phyloP scores from a whole-genome alignment of 2,888 invertebrate genomes.

The Drosophila cyrtoloma region DNA sequence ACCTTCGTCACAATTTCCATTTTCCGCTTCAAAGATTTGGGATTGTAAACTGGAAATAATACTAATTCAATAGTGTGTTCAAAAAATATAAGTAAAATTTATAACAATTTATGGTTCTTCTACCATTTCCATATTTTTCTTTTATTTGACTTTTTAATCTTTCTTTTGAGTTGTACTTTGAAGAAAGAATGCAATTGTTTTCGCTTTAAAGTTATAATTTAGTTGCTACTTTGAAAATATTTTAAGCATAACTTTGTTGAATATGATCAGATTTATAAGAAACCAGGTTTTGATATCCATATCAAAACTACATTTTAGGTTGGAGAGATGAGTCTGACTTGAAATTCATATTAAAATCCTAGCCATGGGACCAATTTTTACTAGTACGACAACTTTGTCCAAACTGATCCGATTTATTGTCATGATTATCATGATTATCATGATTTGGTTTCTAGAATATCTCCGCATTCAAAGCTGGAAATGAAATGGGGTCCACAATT shows the following conservation, averaged over 20 bases:
- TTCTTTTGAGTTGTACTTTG: neutral
- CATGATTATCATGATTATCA: neutral
- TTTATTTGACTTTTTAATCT: neutral
- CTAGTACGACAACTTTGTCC: neutral
- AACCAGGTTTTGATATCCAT: neutral
- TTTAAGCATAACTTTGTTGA: neutral
- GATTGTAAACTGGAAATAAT: neutral
- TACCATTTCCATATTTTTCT: neutral
- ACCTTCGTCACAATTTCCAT: slow-evolving; percentile 29
- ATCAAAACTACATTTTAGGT: neutral
- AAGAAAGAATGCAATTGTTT: neutral
- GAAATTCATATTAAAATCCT: neutral
- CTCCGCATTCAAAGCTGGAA: neutral
- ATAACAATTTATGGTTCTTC: neutral
- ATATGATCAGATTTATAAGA: neutral
- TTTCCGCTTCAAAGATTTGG: slow-evolving; percentile 50
- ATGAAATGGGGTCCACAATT: neutral
- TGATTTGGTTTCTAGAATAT: neutral
- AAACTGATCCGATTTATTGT: neutral
- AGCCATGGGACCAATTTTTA: rapidly evolving
- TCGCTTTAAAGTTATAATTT: neutral
- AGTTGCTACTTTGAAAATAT: neutral
- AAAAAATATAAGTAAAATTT: neutral
- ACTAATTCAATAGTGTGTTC: neutral
- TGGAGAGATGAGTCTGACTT: neutral